Percentiles rank a stretch among this genome's conserved stretches.
These are phyloP conservation scores for Babyrousa celebensis DNA, from an alignment of 2,797 vertebrate species.

Conservation along the genomic window DNA sequence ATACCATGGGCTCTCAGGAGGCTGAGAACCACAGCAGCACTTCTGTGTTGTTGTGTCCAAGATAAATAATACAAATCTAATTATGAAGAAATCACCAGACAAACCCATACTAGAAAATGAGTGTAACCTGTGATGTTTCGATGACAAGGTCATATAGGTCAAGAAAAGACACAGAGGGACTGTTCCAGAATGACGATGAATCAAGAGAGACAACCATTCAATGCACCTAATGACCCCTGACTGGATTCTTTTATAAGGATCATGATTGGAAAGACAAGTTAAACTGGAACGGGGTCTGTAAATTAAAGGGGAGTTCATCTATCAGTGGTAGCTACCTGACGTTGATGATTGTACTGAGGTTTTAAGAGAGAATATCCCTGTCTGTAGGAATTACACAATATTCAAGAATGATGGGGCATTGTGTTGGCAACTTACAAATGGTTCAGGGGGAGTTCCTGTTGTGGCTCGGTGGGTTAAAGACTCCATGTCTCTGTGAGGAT, in stretches of 20 bases:
- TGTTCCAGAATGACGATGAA: not conserved
- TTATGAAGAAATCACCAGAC: not conserved
- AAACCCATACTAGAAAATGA: not conserved
- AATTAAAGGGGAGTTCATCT: not conserved
- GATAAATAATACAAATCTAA: not conserved
- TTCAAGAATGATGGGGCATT: not conserved
- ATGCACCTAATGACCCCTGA: not conserved
- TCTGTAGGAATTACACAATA: not conserved
- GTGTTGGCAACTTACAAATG: not conserved
- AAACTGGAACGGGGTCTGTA: not conserved
- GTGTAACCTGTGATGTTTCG: not conserved
- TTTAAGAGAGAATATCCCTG: not conserved
- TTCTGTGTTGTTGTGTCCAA: not conserved
- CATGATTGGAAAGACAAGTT: not conserved
- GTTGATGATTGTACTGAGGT: not conserved
- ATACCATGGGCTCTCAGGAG: accelerated
- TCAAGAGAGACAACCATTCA: not conserved
- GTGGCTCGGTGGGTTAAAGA: no score
- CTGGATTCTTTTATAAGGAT: constrained; percentile 8
- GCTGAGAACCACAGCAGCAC: no score
- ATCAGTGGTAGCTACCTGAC: not conserved
- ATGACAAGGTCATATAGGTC: not conserved
- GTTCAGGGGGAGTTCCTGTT: not conserved
- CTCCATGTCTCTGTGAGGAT: no score
- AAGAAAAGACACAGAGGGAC: not conserved